Percentiles rank a stretch among this genome's conserved stretches.
Conservation (phyloP, 2,888 invertebrate genomes). For the Abrostola triplasia region DNA sequence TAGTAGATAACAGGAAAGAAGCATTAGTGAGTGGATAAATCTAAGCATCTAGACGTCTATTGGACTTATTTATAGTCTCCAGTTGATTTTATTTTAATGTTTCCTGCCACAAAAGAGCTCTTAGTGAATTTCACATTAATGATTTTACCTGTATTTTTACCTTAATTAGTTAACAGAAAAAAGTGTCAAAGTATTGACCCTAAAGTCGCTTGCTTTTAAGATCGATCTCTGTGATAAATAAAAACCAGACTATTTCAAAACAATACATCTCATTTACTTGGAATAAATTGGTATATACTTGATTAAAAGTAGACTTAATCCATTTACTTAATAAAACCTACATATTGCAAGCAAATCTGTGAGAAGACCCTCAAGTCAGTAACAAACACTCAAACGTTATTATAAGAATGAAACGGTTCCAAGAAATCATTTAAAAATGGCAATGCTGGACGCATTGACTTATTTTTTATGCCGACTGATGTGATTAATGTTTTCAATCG, state of each 20-base stretch:
- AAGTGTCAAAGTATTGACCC: no score
- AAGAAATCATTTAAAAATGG: conserved; percentile 50
- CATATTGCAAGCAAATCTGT: conserved; percentile 11
- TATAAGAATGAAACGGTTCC: conserved; percentile 47
- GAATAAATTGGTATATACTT: no score
- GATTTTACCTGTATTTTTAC: no score
- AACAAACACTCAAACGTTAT: conserved; percentile 35
- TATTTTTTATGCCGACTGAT: conserved; percentile 56
- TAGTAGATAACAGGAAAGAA: conserved; percentile 62
- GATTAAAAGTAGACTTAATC: no score
- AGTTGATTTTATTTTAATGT: neutral
- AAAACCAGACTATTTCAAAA: no score
- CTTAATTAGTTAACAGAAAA: no score
- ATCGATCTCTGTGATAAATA: no score
- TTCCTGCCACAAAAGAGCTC: no score
- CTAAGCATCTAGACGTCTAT: conserved; percentile 13
- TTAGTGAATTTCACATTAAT: no score
- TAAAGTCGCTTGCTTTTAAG: no score
- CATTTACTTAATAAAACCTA: neutral
- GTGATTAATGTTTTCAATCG: conserved; percentile 64
- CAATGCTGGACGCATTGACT: conserved; percentile 43
- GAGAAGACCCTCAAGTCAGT: conserved; percentile 18
- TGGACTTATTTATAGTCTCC: neutral
- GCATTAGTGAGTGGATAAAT: conserved; percentile 42
- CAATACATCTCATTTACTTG: no score